Percentiles rank a stretch among this genome's conserved stretches.
Evolutionary conservation across 2,888 invertebrate genomes (phyloP).

Genomic region (Rhingia rostrata): DNA sequence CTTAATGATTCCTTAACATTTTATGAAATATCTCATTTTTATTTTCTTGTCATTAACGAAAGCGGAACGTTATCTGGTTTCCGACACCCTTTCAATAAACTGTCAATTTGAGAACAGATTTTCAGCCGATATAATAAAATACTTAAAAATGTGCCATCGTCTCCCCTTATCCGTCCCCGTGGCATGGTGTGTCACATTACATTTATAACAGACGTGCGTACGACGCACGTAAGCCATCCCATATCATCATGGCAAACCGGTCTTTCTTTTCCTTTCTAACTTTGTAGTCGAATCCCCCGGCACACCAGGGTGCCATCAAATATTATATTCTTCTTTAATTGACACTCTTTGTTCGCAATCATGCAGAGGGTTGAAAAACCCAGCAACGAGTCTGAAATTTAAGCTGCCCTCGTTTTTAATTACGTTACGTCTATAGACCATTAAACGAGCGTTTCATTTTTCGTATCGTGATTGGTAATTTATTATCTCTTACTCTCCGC

Average conservation of each 20-base stretch:
- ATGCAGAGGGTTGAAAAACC: conserved; percentile 16
- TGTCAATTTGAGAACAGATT: conserved; percentile 60
- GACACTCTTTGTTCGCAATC: not conserved
- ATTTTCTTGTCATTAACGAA: not conserved
- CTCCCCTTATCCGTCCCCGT: not conserved
- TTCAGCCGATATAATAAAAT: conserved; percentile 16
- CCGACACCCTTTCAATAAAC: conserved; percentile 46
- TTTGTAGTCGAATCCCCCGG: not conserved
- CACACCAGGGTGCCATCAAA: not conserved
- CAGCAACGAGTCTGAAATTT: not conserved
- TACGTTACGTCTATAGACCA: conserved; percentile 42
- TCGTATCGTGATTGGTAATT: conserved; percentile 63
- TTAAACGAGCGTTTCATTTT: conserved; percentile 50
- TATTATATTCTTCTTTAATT: not conserved
- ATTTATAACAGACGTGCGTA: conserved; percentile 34
- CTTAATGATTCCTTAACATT: conserved; percentile 36
- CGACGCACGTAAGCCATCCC: not conserved
- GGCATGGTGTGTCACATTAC: conserved; percentile 17
- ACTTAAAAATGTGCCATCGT: conserved; percentile 47
- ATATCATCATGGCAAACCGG: not conserved
- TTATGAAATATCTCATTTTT: conserved; percentile 19
- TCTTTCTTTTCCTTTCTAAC: not conserved
- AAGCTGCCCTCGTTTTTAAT: conserved; percentile 55
- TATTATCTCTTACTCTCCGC: conserved; percentile 31
- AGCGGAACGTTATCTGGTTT: conserved; percentile 17